A percentile compares a stretch with the other conserved stretches of the same genome.
Evolutionary conservation across 2,888 invertebrate genomes (phyloP).

Genomic region (Amiota mariae): DNA sequence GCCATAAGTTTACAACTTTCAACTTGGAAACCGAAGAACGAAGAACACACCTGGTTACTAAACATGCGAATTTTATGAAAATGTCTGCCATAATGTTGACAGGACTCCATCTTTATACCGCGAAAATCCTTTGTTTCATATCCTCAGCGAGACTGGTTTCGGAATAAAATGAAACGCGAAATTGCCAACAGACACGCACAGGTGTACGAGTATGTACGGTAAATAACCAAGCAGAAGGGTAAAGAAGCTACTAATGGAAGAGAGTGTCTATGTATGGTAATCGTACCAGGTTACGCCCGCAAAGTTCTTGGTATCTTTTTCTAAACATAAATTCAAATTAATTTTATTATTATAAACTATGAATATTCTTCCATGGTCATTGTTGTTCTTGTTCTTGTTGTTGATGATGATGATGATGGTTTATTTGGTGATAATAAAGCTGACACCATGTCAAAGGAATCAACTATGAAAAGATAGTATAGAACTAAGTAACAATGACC

Average conservation of each 20-base stretch:
- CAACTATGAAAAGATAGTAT: not conserved
- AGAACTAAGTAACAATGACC: conserved; percentile 54
- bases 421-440: conserved; percentile 23
- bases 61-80: conserved; percentile 63
- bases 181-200: conserved; percentile 58
- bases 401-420: conserved; percentile 19
- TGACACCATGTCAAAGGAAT: conserved; percentile 22
- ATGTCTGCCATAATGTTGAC: conserved; percentile 54
- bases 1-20: conserved; percentile 23
- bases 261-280: conserved; percentile 13
- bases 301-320: conserved; percentile 31
- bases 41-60: conserved; percentile 43
- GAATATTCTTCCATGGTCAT: not conserved
- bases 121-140: conserved; percentile 61
- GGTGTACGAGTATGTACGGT: conserved; percentile 38
- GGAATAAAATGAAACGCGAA: conserved; percentile 36
- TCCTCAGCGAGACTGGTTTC: conserved; percentile 25
- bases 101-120: conserved; percentile 32
- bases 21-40: conserved; percentile 24
- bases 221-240: not conserved
- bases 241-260: not conserved
- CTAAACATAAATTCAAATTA: conserved; percentile 53
- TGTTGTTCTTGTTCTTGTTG: not conserved
- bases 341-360: conserved; percentile 43
- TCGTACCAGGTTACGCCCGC: conserved; percentile 40